Base-by-base conservation (phyloP, 2,888 invertebrate species). In the Calameuta filiformis region DNA sequence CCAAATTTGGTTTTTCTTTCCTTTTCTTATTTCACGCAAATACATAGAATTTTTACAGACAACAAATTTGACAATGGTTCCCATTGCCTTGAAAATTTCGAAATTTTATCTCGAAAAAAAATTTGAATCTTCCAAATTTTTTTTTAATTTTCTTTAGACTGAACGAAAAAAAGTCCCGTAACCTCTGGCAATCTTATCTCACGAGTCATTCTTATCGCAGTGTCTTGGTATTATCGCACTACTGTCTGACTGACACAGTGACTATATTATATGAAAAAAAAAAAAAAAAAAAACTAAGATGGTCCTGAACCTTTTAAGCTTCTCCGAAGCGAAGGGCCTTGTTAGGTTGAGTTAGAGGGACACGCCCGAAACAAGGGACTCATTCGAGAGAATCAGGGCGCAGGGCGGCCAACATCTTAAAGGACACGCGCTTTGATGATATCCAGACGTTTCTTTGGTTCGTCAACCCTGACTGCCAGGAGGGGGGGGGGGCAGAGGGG, bases 301-400 rank as follows among this genome's bases (percentile, higher is more conserved):
- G 71, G 12, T 2, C 23, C 31, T 9, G 12, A 15, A 71, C 31
- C 71, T 71, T 71, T 71, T 71, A 71, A 71, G 71, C 12, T 31
- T 11, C 33, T 69, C 33, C 1, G 71, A 81, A 85, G 82, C 79
- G 74, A 75, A 73, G 73, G 75, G 71, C 76, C 78, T 80, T 76
- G 79, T 81, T 71, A 74, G 80, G 77, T 83, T 80, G 73, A 69
- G 79, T 81, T 85, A 81, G 82, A 68, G 69, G 77, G 80, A 79
- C 76, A 73, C 76, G 78, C 76, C 68, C 74, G 78, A 76, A 74
- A 85, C 71, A 71, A 71, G 71, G 71, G 71, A 34, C 71, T 34
- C 71, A 33, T 71, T 71, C 71, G 71, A 56, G 9, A 56, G 15
- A 56, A 23, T 23, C 56, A 56, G 56, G 23, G 71, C 71, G 33